phyloP scores from a whole-genome alignment of 2,888 invertebrate genomes.

The Matsumyia berberina region DNA sequence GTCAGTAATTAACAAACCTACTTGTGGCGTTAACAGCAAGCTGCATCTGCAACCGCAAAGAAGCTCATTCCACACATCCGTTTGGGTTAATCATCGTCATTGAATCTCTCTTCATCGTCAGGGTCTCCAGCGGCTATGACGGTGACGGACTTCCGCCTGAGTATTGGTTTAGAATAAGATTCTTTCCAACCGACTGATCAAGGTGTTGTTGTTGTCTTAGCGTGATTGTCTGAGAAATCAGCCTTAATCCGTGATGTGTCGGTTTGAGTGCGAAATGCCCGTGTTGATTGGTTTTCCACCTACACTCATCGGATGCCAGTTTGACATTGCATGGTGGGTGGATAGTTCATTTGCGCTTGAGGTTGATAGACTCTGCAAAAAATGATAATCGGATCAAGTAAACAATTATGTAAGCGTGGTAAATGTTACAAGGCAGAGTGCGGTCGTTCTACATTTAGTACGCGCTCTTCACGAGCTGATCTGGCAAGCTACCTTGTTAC shows the following conservation, averaged over 20 bases:
- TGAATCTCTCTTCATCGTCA: constrained; percentile 48
- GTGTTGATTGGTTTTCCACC: constrained; percentile 48
- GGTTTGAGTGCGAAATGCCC: constrained; percentile 22
- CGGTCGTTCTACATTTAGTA: constrained; percentile 46
- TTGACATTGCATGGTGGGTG: constrained; percentile 39
- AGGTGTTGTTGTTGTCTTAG: constrained; percentile 1
- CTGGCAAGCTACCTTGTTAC: background rate
- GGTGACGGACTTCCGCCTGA: constrained; percentile 63
- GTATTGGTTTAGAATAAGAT: constrained; percentile 13
- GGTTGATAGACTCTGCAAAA: constrained; percentile 19
- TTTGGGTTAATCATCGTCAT: constrained; percentile 58
- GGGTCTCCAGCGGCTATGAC: constrained; percentile 35
- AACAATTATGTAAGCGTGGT: background rate
- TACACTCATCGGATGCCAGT: constrained; percentile 9
- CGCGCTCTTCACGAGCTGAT: background rate
- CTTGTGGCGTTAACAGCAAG: constrained; percentile 31
- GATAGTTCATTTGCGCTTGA: background rate
- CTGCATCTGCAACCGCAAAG: constrained; percentile 23
- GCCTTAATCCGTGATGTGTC: constrained; percentile 48
- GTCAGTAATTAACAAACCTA: constrained; percentile 60
- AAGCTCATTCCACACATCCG: constrained; percentile 58
- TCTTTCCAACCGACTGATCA: constrained; percentile 39
- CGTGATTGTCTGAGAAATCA: constrained; percentile 41
- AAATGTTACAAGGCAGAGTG: constrained; percentile 48
- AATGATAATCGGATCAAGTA: background rate